phyloP scores from a whole-genome alignment of 2,888 invertebrate species.

The Physocephala rufipes region DNA sequence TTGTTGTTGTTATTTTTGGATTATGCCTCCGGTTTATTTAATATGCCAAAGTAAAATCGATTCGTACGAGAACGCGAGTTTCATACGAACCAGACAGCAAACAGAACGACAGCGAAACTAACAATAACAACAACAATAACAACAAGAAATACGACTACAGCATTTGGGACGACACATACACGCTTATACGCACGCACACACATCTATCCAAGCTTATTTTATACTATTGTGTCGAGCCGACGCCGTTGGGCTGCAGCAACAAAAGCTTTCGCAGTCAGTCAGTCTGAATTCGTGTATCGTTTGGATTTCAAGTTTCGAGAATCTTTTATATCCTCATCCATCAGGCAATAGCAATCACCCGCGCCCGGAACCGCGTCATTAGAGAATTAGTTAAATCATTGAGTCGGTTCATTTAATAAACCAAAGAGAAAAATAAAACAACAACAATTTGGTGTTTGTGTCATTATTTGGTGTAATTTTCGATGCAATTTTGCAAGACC shows the following conservation, averaged over 20 bases:
- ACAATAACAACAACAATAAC: slow-evolving; percentile 6
- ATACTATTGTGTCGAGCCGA: neutral
- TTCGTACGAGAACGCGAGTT: slow-evolving; percentile 27
- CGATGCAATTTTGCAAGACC: too few species aligned
- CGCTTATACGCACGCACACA: neutral
- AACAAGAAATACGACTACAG: neutral
- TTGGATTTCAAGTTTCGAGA: slow-evolving; percentile 35
- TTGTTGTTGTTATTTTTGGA: slow-evolving; percentile 9
- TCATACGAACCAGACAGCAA: slow-evolving; percentile 14
- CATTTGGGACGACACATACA: slow-evolving; percentile 11
- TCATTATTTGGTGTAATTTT: too few species aligned
- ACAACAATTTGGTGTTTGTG: too few species aligned
- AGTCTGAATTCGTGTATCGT: slow-evolving; percentile 36
- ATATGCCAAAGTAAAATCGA: slow-evolving; percentile 32
- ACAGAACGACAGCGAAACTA: slow-evolving; percentile 16
- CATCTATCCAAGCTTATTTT: too few species aligned
- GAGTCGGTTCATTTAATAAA: too few species aligned
- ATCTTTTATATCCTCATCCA: slow-evolving; percentile 26
- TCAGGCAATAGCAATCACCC: neutral
- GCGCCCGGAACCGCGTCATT: slow-evolving; percentile 10
- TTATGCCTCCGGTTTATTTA: slow-evolving; percentile 13
- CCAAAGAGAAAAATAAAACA: too few species aligned
- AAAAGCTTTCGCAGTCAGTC: slow-evolving; percentile 36
- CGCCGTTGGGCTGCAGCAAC: slow-evolving; percentile 1
- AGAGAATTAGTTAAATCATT: too few species aligned